Conservation (phyloP, 1,140 invertebrate species). For the Cyclina sinensis region DNA sequence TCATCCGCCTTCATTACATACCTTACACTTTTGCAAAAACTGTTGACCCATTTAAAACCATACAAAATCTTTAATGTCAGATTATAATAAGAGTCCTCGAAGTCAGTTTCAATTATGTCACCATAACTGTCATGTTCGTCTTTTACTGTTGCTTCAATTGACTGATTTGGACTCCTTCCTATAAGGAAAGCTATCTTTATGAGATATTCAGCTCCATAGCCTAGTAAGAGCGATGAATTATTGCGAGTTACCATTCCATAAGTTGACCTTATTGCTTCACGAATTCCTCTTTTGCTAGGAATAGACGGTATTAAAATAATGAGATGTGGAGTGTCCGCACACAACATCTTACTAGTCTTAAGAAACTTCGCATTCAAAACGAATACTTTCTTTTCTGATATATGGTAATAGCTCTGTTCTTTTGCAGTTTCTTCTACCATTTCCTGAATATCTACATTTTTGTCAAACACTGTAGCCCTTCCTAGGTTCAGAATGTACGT, state of each 20-base stretch:
- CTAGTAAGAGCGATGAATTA: neutral
- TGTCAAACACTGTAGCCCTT: neutral
- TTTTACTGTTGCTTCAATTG: neutral
- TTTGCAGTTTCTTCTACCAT: neutral
- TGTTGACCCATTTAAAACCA: slow-evolving; percentile 92
- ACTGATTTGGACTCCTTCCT: neutral
- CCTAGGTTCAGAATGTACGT: neutral
- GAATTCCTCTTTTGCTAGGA: neutral
- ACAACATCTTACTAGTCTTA: neutral
- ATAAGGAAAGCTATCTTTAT: slow-evolving; percentile 22
- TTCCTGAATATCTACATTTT: neutral
- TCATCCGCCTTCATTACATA: slow-evolving; percentile 87
- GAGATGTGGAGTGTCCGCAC: neutral
- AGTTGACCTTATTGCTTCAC: slow-evolving; percentile 1
- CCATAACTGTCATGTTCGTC: slow-evolving; percentile 11
- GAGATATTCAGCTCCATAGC: neutral
- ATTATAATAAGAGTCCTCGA: slow-evolving; percentile 41
- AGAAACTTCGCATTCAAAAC: neutral
- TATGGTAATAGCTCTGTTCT: neutral
- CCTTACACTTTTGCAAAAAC: slow-evolving; percentile 89
- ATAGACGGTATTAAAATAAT: slow-evolving; percentile 12
- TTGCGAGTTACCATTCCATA: neutral
- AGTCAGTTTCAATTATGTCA: slow-evolving; percentile 49
- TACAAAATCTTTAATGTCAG: slow-evolving; percentile 50
- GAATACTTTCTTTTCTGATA: neutral